Evolutionary conservation across 2,113 vertebrate genomes (phyloP), one percentile per base, ranked within the genome.

Genomic region (Columba livia): DNA sequence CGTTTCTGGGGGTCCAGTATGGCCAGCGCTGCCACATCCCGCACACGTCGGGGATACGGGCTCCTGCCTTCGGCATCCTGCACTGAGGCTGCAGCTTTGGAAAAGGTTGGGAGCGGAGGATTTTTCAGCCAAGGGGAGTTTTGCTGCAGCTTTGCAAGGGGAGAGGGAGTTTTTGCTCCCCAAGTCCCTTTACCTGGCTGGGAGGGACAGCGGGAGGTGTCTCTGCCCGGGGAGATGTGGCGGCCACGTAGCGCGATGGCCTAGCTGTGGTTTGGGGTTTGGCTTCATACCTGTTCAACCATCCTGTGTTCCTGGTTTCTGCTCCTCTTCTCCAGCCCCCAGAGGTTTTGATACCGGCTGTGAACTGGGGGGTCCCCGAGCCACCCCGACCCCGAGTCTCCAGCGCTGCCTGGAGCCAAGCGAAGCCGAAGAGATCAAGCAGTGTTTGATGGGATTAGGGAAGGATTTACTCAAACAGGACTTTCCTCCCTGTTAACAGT

Each of bases 11-110:
- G 10, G 58, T 38, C 50, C 42, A 3, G 3, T 0, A 4, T 2
- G 56, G 38, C 53, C 44, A 3, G 42, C 12, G 0, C 32, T 5
- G 48, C 29, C 47, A 34, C 3, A 0, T 8, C 62, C 65, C 1
- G 0, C 31, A 50, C 38, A 1, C 57, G 0, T 3, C 64, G 0
- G 44, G 29, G 58, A 1, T 9, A 28, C 1, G 0, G 71, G 83
- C 12, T 8, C 21, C 0, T 1, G 31, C 47, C 66, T 18, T 0
- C 12, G 12, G 89, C 71, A 48, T 8, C 82, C 74, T 2, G 21
- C 42, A 1, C 26, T 0, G 2, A 2, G 58, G 48, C 78, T 66
- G 29, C 28, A 8, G 69, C 36, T 78, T 5, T 19, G 47, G 42
- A 23, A 25, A 21, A 2, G 15, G 18, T 5, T 26, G 10, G 44